Evolutionary conservation across 1,140 invertebrate species (phyloP), one percentile per base, ranked within the genome.

Genomic region (Semibalanus balanoides): DNA sequence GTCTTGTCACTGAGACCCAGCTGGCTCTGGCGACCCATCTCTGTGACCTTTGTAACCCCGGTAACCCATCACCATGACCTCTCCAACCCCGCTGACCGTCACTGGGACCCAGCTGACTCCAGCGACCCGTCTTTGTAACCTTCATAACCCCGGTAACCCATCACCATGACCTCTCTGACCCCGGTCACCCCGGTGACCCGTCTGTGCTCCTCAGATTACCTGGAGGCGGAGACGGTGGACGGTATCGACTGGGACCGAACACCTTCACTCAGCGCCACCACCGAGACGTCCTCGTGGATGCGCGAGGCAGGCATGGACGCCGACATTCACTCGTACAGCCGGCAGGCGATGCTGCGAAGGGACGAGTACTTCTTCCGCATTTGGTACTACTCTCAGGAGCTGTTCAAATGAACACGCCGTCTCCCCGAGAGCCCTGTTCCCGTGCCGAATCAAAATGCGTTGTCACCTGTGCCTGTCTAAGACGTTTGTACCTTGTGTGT

Each of bases 361-460:
- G 93, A 95, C 82, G 94, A 96, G 86, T 96, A 96, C 85, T 96
- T 96, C 89, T 96, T 96, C 89, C 88, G 92, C 78, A 92, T 96
- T 84, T 94, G 92, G 92, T 90, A 79, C 83, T 92, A 93, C 80
- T 91, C 92, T 75, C 90, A 90, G 80, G 89, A 92, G 83, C 85
- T 94, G 69, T 94, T 94, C 84, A 88, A 91, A 84, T 90, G 88
- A 87, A 76, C 31, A 73, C 74, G 76, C 71, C 30, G 74, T 64
- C 30, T 29, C 30, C 77, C 51, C 35, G 43, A 28, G 69, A 74
- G 51, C 75, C 72, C 73, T 31, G n/a, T 74, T 74, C 71, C 76
- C 31, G 75, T 70, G 70, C 28, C 22, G 51, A 64, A 64, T 64
- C 51, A 40, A 31, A 76, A 69, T 76, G 74, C 31, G 40, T 28